phyloP scores from a whole-genome alignment of 2,797 vertebrate genomes.

The Hoplostethus atlanticus region DNA sequence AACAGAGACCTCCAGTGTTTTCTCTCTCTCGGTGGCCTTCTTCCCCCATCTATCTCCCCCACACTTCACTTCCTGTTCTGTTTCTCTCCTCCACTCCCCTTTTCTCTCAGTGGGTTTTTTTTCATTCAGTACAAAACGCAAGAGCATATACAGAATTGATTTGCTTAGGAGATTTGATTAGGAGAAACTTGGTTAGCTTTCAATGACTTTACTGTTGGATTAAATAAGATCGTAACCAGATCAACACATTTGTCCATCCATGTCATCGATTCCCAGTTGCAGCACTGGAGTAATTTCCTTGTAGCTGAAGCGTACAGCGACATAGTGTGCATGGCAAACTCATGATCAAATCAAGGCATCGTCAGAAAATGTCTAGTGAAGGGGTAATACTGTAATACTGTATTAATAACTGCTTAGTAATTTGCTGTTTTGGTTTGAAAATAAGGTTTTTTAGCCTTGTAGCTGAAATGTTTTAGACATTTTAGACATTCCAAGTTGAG shows the following conservation, averaged over 20 bases:
- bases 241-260: too few species aligned
- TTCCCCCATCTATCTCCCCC: slow-evolving; percentile 32
- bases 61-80: slow-evolving; percentile 43
- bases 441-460: too few species aligned
- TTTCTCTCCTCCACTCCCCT: background rate
- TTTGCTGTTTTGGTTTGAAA: slow-evolving; percentile 8
- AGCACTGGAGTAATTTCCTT: too few species aligned
- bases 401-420: slow-evolving; percentile 15
- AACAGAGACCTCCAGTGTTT: slow-evolving; percentile 43
- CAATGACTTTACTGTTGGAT: too few species aligned
- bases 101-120: background rate
- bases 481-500: background rate
- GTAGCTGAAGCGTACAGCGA: too few species aligned
- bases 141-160: background rate
- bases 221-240: too few species aligned
- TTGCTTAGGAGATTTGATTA: background rate
- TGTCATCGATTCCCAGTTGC: too few species aligned
- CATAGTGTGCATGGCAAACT: too few species aligned
- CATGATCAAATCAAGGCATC: too few species aligned
- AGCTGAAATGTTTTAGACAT: too few species aligned
- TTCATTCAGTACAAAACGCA: background rate
- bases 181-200: too few species aligned
- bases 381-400: background rate
- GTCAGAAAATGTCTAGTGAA: too few species aligned
- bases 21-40: slow-evolving; percentile 9